Evolutionary conservation across 2,797 vertebrate genomes (phyloP).

Genomic region (Phylloscopus collybita): DNA sequence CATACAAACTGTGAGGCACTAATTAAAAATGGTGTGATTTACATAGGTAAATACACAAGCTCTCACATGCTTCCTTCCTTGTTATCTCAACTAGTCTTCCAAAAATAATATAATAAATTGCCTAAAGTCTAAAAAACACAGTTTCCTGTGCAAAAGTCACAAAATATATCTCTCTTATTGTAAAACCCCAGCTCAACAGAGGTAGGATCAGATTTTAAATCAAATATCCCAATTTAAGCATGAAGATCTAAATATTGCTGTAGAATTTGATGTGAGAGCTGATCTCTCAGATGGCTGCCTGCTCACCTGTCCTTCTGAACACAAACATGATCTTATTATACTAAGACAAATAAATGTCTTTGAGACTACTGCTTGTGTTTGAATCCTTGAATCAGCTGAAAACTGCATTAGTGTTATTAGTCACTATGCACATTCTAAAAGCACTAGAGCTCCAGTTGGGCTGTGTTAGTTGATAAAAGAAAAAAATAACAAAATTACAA

Average conservation of each 20-base stretch:
- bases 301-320: neutral
- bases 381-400: conserved; percentile 13
- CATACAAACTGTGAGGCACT: neutral
- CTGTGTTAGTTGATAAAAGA: neutral
- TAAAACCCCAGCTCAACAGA: neutral
- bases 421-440: neutral
- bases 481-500: neutral
- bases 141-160: neutral
- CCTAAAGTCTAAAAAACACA: neutral
- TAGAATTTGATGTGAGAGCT: neutral
- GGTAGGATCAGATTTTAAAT: neutral
- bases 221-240: neutral
- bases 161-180: neutral
- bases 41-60: neutral
- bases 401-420: neutral
- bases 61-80: neutral
- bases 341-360: neutral
- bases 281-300: neutral
- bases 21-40: conserved; percentile 33
- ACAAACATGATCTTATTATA: neutral
- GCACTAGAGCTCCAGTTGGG: neutral
- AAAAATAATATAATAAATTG: neutral
- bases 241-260: neutral
- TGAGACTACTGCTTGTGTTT: neutral
- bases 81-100: neutral